Percentiles rank a stretch among this genome's conserved stretches.
Conservation (phyloP, 2,113 vertebrate species). For the Nycticorax nycticorax region DNA sequence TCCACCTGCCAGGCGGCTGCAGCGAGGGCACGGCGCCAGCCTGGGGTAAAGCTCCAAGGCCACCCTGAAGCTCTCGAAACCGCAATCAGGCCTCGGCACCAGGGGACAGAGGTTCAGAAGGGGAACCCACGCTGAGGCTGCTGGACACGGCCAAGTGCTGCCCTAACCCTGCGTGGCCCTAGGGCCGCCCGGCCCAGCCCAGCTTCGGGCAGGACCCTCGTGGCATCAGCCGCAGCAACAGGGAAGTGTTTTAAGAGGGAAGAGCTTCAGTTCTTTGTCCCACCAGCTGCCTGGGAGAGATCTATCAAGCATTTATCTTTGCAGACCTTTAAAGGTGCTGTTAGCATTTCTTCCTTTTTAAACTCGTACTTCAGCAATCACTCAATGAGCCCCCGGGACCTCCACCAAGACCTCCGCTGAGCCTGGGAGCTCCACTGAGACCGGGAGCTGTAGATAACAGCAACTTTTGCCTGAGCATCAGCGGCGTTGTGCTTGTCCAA, state of each 20-base stretch:
- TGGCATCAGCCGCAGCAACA: rapidly evolving
- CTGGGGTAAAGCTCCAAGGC: not conserved
- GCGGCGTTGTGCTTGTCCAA: not conserved
- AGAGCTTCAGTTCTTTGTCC: not conserved
- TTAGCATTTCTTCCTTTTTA: not conserved
- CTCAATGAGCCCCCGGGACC: rapidly evolving
- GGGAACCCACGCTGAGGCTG: rapidly evolving
- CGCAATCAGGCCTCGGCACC: rapidly evolving
- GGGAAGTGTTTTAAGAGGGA: not conserved
- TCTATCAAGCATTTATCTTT: not conserved
- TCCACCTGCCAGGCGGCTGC: not conserved
- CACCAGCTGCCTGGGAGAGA: not conserved
- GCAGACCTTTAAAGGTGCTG: not conserved
- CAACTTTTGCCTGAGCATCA: not conserved
- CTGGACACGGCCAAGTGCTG: rapidly evolving
- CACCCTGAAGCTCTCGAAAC: rapidly evolving
- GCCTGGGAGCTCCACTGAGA: not conserved
- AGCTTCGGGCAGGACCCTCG: no score
- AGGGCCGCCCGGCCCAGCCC: no score
- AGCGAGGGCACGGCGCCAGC: rapidly evolving
- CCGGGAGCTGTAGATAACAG: not conserved
- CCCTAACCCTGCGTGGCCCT: rapidly evolving
- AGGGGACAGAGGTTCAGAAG: not conserved
- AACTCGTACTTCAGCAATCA: not conserved
- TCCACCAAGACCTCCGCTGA: no score